Percentiles rank a stretch among this genome's conserved stretches.
phyloP scores from a whole-genome alignment of 2,113 vertebrate species.

The Lathamus discolor region DNA sequence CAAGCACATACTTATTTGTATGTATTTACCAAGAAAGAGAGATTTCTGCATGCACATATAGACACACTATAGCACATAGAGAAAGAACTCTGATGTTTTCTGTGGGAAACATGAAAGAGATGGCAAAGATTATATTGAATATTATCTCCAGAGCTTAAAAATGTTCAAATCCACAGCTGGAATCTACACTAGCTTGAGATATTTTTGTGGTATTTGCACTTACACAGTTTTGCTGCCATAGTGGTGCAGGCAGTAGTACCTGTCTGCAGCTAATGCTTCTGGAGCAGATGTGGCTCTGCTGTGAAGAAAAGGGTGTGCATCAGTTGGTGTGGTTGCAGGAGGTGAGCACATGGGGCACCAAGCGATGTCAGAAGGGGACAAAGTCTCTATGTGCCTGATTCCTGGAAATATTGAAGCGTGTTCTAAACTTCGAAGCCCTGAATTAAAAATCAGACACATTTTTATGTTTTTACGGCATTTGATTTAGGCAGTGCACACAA shows the following conservation, averaged over 20 bases:
- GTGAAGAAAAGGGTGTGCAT: not conserved
- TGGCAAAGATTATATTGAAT: not conserved
- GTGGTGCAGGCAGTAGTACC: not conserved
- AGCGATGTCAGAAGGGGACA: not conserved
- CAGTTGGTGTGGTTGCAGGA: not conserved
- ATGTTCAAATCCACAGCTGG: not conserved
- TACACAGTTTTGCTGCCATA: not conserved
- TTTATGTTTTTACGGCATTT: not conserved
- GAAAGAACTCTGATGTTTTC: not conserved
- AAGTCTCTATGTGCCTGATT: not conserved
- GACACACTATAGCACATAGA: not conserved
- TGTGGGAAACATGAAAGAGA: not conserved
- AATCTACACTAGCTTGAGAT: not conserved
- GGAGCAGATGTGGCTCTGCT: not conserved
- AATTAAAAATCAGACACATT: not conserved
- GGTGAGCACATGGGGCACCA: not conserved
- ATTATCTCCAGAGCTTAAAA: not conserved
- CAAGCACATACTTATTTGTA: not conserved
- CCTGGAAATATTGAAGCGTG: not conserved
- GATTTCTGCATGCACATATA: not conserved
- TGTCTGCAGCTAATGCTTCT: not conserved
- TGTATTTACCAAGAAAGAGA: not conserved
- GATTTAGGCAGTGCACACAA: not conserved
- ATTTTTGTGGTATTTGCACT: not conserved
- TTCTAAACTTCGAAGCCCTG: not conserved